Conservation (phyloP, 2,797 vertebrate genomes). For the Smutsia gigantea region DNA sequence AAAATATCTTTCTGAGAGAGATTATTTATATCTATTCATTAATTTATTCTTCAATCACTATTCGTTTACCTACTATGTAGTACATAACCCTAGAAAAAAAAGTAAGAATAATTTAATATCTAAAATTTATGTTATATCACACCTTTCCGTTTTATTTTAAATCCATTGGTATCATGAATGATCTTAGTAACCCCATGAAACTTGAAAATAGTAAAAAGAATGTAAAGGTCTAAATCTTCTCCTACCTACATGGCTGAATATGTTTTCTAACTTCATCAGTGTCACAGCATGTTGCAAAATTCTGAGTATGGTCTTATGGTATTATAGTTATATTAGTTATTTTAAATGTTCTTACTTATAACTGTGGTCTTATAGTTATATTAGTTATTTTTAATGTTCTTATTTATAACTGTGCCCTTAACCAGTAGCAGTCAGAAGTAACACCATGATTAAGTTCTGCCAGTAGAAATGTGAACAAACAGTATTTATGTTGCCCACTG, state of each 20-base stretch:
- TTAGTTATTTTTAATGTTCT: neutral
- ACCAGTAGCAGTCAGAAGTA: neutral
- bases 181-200: neutral
- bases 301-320: neutral
- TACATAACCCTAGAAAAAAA: neutral
- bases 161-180: neutral
- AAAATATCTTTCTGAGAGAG: neutral
- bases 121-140: neutral
- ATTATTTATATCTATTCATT: neutral
- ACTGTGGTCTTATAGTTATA: neutral
- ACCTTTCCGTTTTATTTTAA: neutral
- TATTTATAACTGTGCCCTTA: neutral
- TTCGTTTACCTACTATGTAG: neutral
- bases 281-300: neutral
- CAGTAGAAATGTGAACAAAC: neutral
- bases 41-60: neutral
- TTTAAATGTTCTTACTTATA: neutral
- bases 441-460: neutral
- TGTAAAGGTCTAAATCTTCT: neutral
- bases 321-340: neutral
- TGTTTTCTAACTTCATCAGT: neutral
- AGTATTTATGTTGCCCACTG: neutral
- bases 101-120: neutral
- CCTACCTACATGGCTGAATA: neutral
- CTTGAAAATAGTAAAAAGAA: slow-evolving; percentile 26